phyloP scores from a whole-genome alignment of 2,113 vertebrate species.

The Oostethus manadensis region DNA sequence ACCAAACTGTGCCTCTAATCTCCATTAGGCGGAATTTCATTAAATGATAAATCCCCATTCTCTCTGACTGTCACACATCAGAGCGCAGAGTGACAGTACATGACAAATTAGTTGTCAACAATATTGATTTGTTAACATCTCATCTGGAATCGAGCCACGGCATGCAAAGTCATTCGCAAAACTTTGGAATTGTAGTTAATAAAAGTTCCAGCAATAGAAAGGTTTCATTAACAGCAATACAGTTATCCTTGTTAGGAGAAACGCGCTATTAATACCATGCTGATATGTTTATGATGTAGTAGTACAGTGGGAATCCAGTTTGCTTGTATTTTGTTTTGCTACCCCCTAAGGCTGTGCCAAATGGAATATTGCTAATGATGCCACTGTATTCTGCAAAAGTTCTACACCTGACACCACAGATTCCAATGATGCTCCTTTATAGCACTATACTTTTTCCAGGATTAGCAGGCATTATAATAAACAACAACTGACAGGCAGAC shows the following conservation, averaged over 20 bases:
- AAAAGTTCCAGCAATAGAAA: not conserved
- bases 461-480: slow-evolving; percentile 7
- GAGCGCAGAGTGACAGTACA: slow-evolving; percentile 53
- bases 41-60: slow-evolving; percentile 6
- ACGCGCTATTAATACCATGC: slow-evolving; percentile 11
- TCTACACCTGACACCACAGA: slow-evolving; percentile 15
- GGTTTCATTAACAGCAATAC: slow-evolving; percentile 1
- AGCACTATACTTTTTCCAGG: slow-evolving; percentile 11
- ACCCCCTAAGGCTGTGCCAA: slow-evolving; percentile 26
- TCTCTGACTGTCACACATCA: not conserved
- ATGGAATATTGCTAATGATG: slow-evolving; percentile 34
- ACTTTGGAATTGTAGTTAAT: not conserved
- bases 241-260: slow-evolving; percentile 19
- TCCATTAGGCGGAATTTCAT: slow-evolving; percentile 11
- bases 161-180: slow-evolving; percentile 34
- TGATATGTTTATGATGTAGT: slow-evolving; percentile 30
- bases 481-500: slow-evolving; percentile 13
- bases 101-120: slow-evolving; percentile 72
- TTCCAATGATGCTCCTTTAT: slow-evolving; percentile 24
- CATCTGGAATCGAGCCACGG: slow-evolving; percentile 67
- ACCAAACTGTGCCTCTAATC: not conserved
- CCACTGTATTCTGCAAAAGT: slow-evolving; percentile 7
- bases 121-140: slow-evolving; percentile 68
- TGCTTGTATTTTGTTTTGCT: slow-evolving; percentile 5
- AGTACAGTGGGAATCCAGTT: slow-evolving; percentile 13